Percentiles rank a stretch among this genome's conserved stretches.
Evolutionary conservation across 2,113 vertebrate species (phyloP).

Genomic region (Hystrix cristata): DNA sequence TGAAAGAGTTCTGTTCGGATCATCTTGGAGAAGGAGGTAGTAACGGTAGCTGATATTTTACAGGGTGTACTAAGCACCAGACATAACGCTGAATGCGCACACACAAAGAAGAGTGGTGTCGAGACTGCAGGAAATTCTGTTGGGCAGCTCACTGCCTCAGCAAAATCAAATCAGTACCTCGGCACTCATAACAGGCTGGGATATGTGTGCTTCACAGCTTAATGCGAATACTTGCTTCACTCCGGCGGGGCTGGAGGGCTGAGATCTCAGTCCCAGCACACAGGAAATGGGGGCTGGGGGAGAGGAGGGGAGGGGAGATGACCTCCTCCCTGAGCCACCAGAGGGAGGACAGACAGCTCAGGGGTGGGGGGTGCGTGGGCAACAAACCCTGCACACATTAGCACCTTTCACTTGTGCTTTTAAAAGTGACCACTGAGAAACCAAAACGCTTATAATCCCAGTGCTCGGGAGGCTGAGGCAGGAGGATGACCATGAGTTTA

Average conservation of each 20-base stretch:
- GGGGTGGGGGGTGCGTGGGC: not conserved
- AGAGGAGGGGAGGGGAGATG: rapidly evolving
- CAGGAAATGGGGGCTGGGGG: not conserved
- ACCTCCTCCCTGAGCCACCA: not conserved
- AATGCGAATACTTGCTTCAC: not conserved
- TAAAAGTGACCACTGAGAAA: not conserved
- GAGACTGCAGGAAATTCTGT: not conserved
- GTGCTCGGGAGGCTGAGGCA: not conserved
- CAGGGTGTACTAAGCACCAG: not conserved
- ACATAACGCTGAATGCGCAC: not conserved
- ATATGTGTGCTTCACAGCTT: not conserved
- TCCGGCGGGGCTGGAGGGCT: not conserved
- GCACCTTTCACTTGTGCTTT: not conserved
- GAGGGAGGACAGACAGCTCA: not conserved
- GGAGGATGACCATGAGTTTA: not conserved
- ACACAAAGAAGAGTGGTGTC: not conserved
- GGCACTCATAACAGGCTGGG: not conserved
- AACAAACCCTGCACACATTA: not conserved
- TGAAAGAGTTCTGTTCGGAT: not conserved
- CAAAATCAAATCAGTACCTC: not conserved
- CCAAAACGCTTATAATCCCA: not conserved
- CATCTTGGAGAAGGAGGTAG: not conserved
- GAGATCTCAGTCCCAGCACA: not conserved
- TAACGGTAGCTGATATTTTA: not conserved
- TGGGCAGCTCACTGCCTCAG: not conserved